Conservation (phyloP, 2,113 vertebrate species). For the Lucifuga dentata region DNA sequence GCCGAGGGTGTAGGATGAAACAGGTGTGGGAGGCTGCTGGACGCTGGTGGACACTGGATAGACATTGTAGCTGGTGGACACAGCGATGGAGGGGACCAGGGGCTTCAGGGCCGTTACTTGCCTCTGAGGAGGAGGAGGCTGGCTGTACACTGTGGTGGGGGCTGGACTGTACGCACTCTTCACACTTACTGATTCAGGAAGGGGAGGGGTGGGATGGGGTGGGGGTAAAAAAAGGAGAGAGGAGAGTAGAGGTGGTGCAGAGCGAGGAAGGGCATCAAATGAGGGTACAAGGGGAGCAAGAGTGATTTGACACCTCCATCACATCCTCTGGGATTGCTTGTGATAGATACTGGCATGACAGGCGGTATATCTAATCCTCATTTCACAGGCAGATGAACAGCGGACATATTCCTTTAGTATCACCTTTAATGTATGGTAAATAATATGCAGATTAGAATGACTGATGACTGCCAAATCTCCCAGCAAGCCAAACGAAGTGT, state of each 20-base stretch:
- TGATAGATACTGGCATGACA: conserved; percentile 15
- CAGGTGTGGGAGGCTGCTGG: conserved; percentile 73
- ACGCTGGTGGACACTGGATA: conserved; percentile 74
- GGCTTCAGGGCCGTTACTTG: conserved; percentile 77
- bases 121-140: conserved; percentile 75
- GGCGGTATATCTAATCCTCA: conserved; percentile 1
- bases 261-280: conserved; percentile 3
- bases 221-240: neutral
- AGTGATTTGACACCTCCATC: conserved; percentile 5
- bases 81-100: conserved; percentile 67
- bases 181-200: conserved; percentile 65
- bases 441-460: conserved; percentile 1
- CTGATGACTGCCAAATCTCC: neutral
- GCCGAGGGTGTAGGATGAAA: conserved; percentile 79
- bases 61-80: conserved; percentile 79
- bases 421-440: neutral
- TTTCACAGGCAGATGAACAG: conserved; percentile 17
- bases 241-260: neutral
- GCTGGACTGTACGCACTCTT: conserved; percentile 77
- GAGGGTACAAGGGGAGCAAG: neutral
- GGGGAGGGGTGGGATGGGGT: no score
- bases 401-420: conserved; percentile 8
- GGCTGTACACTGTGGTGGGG: conserved; percentile 71
- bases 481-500: neutral
- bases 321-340: conserved; percentile 5